Base-by-base conservation (phyloP, 2,888 invertebrate genomes). In the Scaeva pyrastri region DNA sequence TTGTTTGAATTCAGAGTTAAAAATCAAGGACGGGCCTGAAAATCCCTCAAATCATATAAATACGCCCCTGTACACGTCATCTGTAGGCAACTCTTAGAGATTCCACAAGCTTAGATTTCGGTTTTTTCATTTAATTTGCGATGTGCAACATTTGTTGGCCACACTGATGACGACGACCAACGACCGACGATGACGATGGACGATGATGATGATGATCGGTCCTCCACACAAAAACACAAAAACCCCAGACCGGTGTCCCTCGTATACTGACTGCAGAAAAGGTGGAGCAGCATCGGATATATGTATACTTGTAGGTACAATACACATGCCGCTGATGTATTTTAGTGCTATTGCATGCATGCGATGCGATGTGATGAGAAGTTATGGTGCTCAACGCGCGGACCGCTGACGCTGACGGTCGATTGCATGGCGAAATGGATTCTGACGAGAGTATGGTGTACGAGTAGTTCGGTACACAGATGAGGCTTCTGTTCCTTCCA, bases 61-160 rank as follows among this genome's bases (percentile, higher is more conserved):
- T 48, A 2, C 66, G n/a, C 8, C 19, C 36, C 66, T 72, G 14
- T 55, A 48, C 11, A 2, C 56, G 31, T 41, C 52, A 50, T 62
- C 52, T 62, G 62, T 43, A 62, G 31, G 48, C 31, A 60, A 60
- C 11, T 66, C 48, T 48, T 12, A 19, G 8, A 74, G 82, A 86
- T 86, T 78, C 77, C 78, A 71, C 23, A 60, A 73, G 74, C 77
- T 74, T 60, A 86, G 86, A 86, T 86, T 86, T 74, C 19, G 86
- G 86, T 82, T 74, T 82, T 86, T 82, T 77, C 78, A 45, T 86
- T 86, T 86, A 86, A 86, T 86, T 86, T 86, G 86, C 82, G 86
- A 86, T 86, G 86, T 86, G 86, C 82, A 86, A 82, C 86, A 86
- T 86, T 86, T 86, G 73, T 70, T 82, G 77, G 82, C 70, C 77